Conservation (phyloP, 1,140 invertebrate genomes). For the Scaptomyza pallida region DNA sequence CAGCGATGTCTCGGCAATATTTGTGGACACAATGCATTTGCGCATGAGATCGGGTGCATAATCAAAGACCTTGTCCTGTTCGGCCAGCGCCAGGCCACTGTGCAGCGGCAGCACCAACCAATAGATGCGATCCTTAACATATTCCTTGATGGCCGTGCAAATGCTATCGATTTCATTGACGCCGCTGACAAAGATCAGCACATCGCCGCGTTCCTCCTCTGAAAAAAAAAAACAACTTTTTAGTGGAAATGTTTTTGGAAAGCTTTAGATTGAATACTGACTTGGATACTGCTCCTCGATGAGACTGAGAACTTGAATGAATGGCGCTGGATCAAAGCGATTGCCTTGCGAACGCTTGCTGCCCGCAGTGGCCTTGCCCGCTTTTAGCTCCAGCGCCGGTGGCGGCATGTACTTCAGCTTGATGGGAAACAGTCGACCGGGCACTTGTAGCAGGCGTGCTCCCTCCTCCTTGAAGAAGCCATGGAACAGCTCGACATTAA, state of each 20-base stretch:
- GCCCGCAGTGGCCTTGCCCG: constrained; percentile 78
- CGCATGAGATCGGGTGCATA: constrained; percentile 96
- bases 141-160: constrained; percentile 93
- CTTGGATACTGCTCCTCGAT: constrained; percentile 95
- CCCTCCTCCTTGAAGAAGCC: constrained; percentile 94
- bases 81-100: constrained; percentile 94
- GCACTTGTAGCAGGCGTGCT: constrained; percentile 94
- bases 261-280: constrained; percentile 74
- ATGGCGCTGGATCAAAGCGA: constrained; percentile 93
- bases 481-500: constrained; percentile 97
- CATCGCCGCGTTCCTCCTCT: constrained; percentile 95
- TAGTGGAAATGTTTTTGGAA: background rate
- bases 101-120: constrained; percentile 99
- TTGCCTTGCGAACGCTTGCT: constrained; percentile 37
- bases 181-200: constrained; percentile 98
- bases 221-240: background rate
- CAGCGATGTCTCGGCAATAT: constrained; percentile 99
- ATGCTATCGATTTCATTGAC: constrained; percentile 97
- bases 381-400: constrained; percentile 87
- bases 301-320: constrained; percentile 94
- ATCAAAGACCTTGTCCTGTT: constrained; percentile 99
- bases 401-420: constrained; percentile 94
- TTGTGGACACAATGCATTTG: constrained; percentile 99
- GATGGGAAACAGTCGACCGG: constrained; percentile 97
- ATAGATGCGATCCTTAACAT: constrained; percentile 90